Evolutionary conservation across 1,140 invertebrate genomes (phyloP), one percentile per base, ranked within the genome.

Genomic region (Heliconius nattereri): DNA sequence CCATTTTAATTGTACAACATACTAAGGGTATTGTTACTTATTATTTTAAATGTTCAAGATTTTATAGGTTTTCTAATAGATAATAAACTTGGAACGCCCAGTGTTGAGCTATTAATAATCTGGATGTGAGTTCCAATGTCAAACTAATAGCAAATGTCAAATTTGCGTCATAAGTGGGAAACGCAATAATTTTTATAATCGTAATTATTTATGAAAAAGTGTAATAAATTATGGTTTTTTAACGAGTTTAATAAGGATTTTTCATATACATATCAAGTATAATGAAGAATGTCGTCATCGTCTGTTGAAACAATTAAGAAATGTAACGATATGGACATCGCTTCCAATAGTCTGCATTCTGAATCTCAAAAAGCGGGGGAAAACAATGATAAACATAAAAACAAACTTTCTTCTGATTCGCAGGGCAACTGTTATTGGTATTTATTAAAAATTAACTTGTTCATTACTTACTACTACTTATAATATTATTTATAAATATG

Each of bases 401-500:
- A 88, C 70, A 94, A 93, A 87, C 78, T 73, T 45, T 77, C 86
- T 29, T 82, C 81, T 45, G 92, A 94, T 78, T 83, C 87, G 75
- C 90, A 92, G 78, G 85, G 88, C 49, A 87, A 85, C 73, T 94
- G 92, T 84, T 93, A 94, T 80, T 94, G 92, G 92, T 94, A 87
- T 52, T 82, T 85, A n/a, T 40, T 72, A n/a, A 66, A 26, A 29
- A 16, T 26, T 26, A 66, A n/a, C 54, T 23, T 9, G n/a, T 57
- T 23, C 9, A 23, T 23, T 1, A 57, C 8, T 23, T 23, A 23
- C 9, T 23, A 57, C 20, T 57, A 35, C 11, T 23, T 57, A 23
- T 57, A 11, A 23, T 23, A 57, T 23, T 9, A 57, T 57, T 57
- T 11, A 23, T 23, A 11, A 11, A 8, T 57, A 57, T 57, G 20